These are phyloP conservation scores for Staurois parvus DNA, from an alignment of 2,797 vertebrate species.

Conservation along the genomic window DNA sequence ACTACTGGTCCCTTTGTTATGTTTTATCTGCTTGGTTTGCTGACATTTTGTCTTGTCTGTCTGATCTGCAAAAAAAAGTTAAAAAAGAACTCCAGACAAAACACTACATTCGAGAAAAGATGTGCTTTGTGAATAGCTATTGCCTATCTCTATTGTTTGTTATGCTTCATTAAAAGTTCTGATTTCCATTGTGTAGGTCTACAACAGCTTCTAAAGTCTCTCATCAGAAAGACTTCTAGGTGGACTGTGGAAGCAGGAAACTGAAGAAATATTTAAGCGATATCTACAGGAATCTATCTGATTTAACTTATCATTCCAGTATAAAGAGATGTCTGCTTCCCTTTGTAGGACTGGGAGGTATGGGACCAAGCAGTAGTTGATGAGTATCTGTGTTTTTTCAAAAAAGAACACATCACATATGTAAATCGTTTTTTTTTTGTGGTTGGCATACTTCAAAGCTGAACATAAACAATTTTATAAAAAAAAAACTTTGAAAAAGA, in stretches of 20 bases:
- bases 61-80: slow-evolving; percentile 8
- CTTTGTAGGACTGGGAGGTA: no score
- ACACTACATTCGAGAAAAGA: background rate
- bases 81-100: background rate
- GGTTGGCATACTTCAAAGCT: no score
- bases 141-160: background rate
- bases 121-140: background rate
- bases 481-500: no score
- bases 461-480: no score
- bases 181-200: background rate
- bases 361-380: no score
- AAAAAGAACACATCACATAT: no score
- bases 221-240: background rate
- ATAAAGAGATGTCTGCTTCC: no score
- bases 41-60: slow-evolving; percentile 20
- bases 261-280: no score
- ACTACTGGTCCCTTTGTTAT: background rate
- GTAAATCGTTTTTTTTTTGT: no score
- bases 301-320: no score
- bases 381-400: no score
- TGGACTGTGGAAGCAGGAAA: background rate
- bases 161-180: background rate
- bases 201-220: background rate
- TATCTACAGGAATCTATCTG: no score
- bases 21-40: background rate